phyloP scores from a whole-genome alignment of 2,113 vertebrate genomes.

The Onychorhynchus coronatus region DNA sequence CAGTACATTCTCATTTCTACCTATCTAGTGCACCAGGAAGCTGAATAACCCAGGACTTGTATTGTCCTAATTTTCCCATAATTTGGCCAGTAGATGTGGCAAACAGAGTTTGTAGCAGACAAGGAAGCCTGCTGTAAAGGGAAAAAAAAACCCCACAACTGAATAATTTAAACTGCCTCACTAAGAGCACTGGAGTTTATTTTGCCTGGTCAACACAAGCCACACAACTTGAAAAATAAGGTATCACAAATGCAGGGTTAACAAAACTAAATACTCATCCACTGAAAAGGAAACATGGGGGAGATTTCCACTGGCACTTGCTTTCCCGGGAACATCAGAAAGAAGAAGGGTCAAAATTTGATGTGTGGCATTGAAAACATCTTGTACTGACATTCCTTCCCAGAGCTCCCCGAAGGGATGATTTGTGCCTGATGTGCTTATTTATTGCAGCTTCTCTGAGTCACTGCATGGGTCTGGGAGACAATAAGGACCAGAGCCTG shows the following conservation, averaged over 20 bases:
- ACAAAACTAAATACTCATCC: background rate
- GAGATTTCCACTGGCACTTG: background rate
- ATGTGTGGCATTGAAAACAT: background rate
- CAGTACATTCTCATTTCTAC: background rate
- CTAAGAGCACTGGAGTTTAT: background rate
- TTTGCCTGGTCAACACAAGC: background rate
- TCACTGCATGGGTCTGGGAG: background rate
- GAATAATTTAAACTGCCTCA: background rate
- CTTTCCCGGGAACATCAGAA: background rate
- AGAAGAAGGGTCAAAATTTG: background rate
- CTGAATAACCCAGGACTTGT: background rate
- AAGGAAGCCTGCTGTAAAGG: background rate
- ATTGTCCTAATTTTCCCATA: background rate
- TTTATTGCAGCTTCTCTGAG: background rate
- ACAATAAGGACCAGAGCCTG: background rate
- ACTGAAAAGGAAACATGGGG: background rate
- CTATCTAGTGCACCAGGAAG: background rate
- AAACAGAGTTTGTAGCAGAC: background rate
- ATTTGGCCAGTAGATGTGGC: background rate
- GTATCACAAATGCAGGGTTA: background rate
- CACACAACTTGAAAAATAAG: background rate
- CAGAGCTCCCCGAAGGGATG: background rate
- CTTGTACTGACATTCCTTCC: background rate
- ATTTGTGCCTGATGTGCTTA: background rate
- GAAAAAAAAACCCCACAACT: background rate